A percentile compares a stretch with the other conserved stretches of the same genome.
phyloP scores from a whole-genome alignment of 2,113 vertebrate species.

The Notarius quadriscutis region DNA sequence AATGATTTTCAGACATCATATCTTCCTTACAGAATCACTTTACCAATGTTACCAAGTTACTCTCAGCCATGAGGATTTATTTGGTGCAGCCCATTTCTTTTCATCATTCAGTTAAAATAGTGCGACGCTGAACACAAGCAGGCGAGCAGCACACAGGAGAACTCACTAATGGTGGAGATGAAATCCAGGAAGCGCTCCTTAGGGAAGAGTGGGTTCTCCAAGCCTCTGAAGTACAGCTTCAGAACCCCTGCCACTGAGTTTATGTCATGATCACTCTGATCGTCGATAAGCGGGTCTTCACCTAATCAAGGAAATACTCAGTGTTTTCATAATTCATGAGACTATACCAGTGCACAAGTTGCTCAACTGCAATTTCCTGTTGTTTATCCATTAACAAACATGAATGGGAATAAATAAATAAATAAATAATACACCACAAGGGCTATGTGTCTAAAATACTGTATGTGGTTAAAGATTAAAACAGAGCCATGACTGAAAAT shows the following conservation, averaged over 20 bases:
- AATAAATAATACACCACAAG: background rate
- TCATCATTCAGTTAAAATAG: background rate
- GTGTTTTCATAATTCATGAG: background rate
- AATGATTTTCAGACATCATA: background rate
- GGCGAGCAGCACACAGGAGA: background rate
- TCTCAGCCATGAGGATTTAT: background rate
- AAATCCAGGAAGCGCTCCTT: constrained; percentile 96
- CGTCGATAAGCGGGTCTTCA: constrained; percentile 94
- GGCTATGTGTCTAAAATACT: background rate
- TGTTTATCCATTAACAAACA: background rate
- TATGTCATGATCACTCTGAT: constrained; percentile 92
- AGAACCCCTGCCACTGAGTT: constrained; percentile 97
- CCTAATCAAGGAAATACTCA: constrained; percentile 68
- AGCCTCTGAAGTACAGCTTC: constrained; percentile 96
- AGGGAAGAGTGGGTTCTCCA: constrained; percentile 96
- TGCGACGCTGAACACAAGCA: background rate
- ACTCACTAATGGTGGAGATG: constrained; percentile 96
- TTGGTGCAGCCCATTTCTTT: background rate
- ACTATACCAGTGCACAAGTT: background rate
- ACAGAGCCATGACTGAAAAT: constrained; percentile 10
- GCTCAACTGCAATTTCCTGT: background rate
- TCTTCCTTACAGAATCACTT: background rate
- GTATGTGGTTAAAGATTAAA: background rate
- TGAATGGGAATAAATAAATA: background rate
- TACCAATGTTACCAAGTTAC: background rate